Base-by-base conservation (phyloP, 2,113 vertebrate genomes). In the Platichthys flesus region DNA sequence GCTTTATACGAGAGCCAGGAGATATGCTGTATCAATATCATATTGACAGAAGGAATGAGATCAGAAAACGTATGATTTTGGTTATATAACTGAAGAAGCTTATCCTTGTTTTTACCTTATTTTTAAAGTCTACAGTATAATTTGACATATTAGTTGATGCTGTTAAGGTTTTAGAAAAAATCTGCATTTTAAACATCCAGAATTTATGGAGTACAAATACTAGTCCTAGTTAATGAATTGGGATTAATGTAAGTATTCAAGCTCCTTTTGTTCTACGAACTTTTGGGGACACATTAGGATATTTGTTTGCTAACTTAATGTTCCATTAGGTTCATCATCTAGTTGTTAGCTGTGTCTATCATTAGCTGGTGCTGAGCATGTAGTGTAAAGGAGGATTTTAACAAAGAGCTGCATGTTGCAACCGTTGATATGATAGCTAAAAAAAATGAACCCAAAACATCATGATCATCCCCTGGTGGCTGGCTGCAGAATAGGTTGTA, bases 11-110 rank as follows among this genome's bases (percentile, higher is more conserved):
- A 78, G 74, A 70, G 67, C 42, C 51, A 42, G 45, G 42, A 84
- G 71, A 76, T 74, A 42, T 28, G 18, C 62, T 63, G 9, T 70
- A 77, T 70, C 70, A 78, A 74, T 82, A 78, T 28, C 61, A 59
- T 72, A 78, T 69, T 31, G 63, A 74, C 67, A 51, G 62, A 9
- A 64, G 52, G 49, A 71, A 28, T 55, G 40, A 70, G 66, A 75
- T 59, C 61, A 69, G 68, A 86, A 74, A 56, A 45, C 8, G 4
- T 24, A 24, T 24, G 21, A 14, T 23, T 24, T 7, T 28, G 24
- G 23, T 57, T 28, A 28, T 10, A 28, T 57, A 26, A 57, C 21
- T 28, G 23, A 28, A 7, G 24, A 16, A 4, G 4, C 23, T 57
- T 1, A 15, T 7, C 16, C 10, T 28, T 5, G 24, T 16, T 57